These are phyloP conservation scores for Podiceps cristatus DNA, from an alignment of 2,113 vertebrate genomes.

Conservation along the genomic window DNA sequence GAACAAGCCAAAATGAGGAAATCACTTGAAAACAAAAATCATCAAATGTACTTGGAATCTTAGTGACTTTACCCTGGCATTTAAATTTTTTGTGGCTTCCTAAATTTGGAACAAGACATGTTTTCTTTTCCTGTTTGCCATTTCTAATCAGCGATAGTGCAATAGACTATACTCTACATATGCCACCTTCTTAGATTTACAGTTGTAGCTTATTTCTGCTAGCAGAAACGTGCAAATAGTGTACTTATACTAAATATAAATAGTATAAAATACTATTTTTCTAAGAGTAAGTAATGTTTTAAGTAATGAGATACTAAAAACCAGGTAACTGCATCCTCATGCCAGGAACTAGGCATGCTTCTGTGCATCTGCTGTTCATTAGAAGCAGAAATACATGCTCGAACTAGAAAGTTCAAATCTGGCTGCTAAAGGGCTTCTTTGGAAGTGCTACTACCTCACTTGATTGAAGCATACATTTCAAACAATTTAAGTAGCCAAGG, in stretches of 20 bases:
- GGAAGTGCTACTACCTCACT: background rate
- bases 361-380: background rate
- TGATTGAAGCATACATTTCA: background rate
- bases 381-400: background rate
- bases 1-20: background rate
- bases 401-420: background rate
- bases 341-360: background rate
- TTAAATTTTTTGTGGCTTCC: background rate
- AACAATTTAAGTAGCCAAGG: background rate
- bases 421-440: background rate
- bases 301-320: background rate
- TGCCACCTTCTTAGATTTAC: background rate
- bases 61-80: background rate
- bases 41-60: background rate
- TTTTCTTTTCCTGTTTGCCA: background rate
- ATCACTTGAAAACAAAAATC: background rate
- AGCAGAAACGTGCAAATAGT: slow-evolving; percentile 67
- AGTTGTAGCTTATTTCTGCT: slow-evolving; percentile 39
- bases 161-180: background rate
- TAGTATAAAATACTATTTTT: slow-evolving; percentile 29
- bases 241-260: too few species aligned
- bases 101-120: background rate
- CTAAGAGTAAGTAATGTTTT: background rate
- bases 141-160: slow-evolving; percentile 51
- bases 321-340: background rate